phyloP scores from a whole-genome alignment of 2,113 vertebrate genomes.

The Galemys pyrenaicus region DNA sequence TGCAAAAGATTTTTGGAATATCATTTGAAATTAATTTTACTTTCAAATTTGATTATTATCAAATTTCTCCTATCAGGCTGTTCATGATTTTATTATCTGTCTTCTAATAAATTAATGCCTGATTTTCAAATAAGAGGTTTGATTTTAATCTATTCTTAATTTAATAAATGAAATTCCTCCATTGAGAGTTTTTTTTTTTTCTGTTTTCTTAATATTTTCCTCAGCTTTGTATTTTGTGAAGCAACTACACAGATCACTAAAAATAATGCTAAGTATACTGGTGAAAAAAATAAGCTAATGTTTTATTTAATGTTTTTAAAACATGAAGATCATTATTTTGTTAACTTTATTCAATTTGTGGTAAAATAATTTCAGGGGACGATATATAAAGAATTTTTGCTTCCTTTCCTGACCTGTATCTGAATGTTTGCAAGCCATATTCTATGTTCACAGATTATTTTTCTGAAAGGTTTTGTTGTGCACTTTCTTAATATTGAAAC shows the following conservation, averaged over 20 bases:
- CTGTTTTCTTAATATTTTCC: background rate
- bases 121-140: background rate
- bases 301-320: background rate
- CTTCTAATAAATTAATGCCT: background rate
- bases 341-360: background rate
- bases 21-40: background rate
- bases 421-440: conserved; percentile 16
- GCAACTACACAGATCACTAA: background rate
- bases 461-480: background rate
- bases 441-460: background rate
- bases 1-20: background rate
- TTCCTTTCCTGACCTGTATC: background rate
- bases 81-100: background rate
- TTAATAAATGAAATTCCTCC: background rate
- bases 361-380: background rate
- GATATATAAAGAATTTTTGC: background rate
- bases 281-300: background rate
- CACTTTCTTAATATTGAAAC: background rate
- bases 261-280: background rate
- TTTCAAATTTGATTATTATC: no score
- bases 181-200: background rate
- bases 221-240: background rate
- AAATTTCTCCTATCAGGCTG: background rate
- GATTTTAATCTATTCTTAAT: background rate
- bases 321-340: background rate